Evolutionary conservation across 1,140 invertebrate genomes (phyloP).

Genomic region (Penaeus indicus): DNA sequence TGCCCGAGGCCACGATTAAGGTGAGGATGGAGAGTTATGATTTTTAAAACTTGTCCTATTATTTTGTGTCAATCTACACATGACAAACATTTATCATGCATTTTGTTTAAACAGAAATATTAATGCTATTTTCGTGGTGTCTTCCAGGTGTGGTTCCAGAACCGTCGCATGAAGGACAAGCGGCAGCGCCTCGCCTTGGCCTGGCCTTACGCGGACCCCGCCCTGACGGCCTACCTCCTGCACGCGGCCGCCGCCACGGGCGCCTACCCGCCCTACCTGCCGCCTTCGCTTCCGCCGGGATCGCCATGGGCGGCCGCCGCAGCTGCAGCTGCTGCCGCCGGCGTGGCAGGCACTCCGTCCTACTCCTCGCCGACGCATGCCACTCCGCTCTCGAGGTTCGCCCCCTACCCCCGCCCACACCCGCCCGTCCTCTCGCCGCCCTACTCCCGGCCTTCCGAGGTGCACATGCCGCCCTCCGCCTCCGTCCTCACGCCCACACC

Average conservation of each 20-base stretch:
- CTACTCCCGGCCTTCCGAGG: conserved; percentile 29
- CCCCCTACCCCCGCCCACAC: conserved; percentile 41
- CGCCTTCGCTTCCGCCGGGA: conserved; percentile 19
- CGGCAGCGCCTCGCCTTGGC: conserved; percentile 91
- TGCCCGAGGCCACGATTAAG: conserved; percentile 99
- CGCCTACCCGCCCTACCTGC: conserved; percentile 50
- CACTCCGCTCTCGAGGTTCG: conserved; percentile 25
- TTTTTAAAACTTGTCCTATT: not conserved
- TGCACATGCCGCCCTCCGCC: conserved; percentile 2
- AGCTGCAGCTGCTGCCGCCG: conserved; percentile 40
- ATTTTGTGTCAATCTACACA: not conserved
- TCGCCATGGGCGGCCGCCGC: conserved; percentile 30
- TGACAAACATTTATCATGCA: not conserved
- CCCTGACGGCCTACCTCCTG: conserved; percentile 90
- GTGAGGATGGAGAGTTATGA: conserved; percentile 73
- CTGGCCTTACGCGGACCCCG: conserved; percentile 95
- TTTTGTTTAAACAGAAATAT: conserved; percentile 56
- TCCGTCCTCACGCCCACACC: conserved; percentile 20
- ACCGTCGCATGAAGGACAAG: conserved; percentile 98
- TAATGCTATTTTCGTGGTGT: conserved; percentile 66
- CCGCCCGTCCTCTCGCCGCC: conserved; percentile 45
- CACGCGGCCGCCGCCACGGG: conserved; percentile 82
- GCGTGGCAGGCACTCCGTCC: not conserved
- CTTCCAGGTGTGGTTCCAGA: conserved; percentile 97
- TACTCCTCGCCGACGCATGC: conserved; percentile 2